Evolutionary conservation across 2,113 vertebrate genomes (phyloP), one percentile per base, ranked within the genome.

Genomic region (Astur gentilis): DNA sequence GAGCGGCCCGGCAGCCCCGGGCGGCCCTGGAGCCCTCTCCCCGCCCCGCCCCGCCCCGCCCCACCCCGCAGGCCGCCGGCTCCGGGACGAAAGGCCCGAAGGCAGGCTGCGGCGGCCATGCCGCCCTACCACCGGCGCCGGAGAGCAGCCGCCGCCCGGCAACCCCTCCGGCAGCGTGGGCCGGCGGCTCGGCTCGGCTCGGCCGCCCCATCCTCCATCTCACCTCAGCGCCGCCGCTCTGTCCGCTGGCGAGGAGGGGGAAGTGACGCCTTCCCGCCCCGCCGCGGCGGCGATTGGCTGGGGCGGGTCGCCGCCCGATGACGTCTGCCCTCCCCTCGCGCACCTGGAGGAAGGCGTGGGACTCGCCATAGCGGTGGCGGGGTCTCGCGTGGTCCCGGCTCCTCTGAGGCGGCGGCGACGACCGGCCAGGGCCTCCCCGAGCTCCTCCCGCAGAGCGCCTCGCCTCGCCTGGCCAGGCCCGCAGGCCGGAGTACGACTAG

Each of bases 191-290:
- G 38, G 38, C 38, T 38, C 38, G 38, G 10, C 8, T 6, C 40
- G 40, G 40, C 40, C 40, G 40, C 40, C 40, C 12, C 40, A 40
- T 12, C 40, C 40, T 40, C 42, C 42, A 15, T 6, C 76, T 36
- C 55, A 8, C 81, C 85, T 18, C 58, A 0, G 5, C 64, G 0
- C 32, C 66, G 3, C 36, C 2, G 2, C 1, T 5, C 0, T 0
- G 0, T 4, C 19, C 2, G 14, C 49, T 10, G 6, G 6, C 6
- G 2, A 29, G 1, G 4, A 13, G 8, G 2, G 4, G 52, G 69
- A 72, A 72, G 36, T 19, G 71, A 13, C 38, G 27, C 0, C 13
- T 0, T 9, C 0, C 8, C 3, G 1, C 20, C 5, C 10, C 18
- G 7, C 7, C 21, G 8, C 40, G 7, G 31, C 6, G 21, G 7